Base-by-base conservation (phyloP, 2,113 vertebrate genomes). In the Stigmatopora argus region DNA sequence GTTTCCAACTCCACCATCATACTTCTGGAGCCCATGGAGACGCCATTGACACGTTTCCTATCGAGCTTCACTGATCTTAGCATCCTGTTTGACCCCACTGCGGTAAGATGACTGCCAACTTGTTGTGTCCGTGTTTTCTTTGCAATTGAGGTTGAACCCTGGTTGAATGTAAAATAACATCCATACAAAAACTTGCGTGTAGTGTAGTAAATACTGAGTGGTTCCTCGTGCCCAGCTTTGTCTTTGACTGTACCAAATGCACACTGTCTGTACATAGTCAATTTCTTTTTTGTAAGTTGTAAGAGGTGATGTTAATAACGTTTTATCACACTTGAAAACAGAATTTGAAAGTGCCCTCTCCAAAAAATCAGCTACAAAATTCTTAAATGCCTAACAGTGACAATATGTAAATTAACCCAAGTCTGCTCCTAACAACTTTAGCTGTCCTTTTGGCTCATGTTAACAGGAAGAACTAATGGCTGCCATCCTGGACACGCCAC, bases 11-110 rank as follows among this genome's bases (percentile, higher is more conserved):
- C 92, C 0, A 91, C 93, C 0, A 64, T 98, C 70, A 65, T 98
- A 73, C 77, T 98, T 12, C 84, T 98, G 51, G 91, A 97, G 66
- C 90, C 86, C 13, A 86, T 98, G 80, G 93, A 94, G 77, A 93
- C 89, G 0, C 75, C 91, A 0, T 76, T 90, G 14, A 92, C 93
- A 0, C 89, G 88, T 34, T 96, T 94, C 74, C 83, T 99, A 45
- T 80, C 82, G 0, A 95, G 92, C 86, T 87, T 94, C 38, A 23
- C 88, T 0, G 86, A 82, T 0, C 81, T 93, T 53, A 81, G 83
- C 0, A 86, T 84, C 31, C 10, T 96, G 59, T 96, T 98, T 51
- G 80, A 70, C 46, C 82, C 89, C 6, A 77, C 68, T 0, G 47
- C 78, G 66, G 92, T 93, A 64, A 72, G 85, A 57, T 19, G 2